Evolutionary conservation across 1,140 invertebrate species (phyloP).

Genomic region (Drosophila ananassae): DNA sequence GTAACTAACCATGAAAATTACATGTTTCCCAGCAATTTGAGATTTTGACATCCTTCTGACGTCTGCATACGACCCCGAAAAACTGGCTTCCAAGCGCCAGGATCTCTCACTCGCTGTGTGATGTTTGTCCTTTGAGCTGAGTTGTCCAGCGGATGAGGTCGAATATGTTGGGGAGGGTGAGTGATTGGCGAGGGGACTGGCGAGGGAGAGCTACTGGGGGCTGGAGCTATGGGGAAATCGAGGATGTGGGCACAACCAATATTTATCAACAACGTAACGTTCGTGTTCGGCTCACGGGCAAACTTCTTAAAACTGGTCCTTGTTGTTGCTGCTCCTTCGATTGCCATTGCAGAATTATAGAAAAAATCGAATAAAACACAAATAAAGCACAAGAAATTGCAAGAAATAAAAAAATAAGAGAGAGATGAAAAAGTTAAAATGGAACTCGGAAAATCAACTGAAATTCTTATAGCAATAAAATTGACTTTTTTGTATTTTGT

Average conservation of each 20-base stretch:
- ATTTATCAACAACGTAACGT: conserved; percentile 78
- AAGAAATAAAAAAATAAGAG: conserved; percentile 30
- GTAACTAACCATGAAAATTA: conserved; percentile 82
- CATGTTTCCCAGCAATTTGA: conserved; percentile 81
- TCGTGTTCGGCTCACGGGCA: conserved; percentile 68
- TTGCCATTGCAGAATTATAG: conserved; percentile 67
- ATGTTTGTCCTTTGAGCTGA: conserved; percentile 49
- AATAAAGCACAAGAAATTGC: conserved; percentile 54
- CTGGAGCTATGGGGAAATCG: not conserved
- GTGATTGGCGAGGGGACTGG: not conserved
- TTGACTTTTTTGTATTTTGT: conserved; percentile 57
- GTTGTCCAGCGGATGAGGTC: conserved; percentile 35
- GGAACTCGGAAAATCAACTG: conserved; percentile 32
- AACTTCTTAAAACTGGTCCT: conserved; percentile 69
- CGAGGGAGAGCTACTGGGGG: not conserved
- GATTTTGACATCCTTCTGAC: conserved; percentile 67
- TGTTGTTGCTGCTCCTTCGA: conserved; percentile 31
- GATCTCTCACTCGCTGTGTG: conserved; percentile 2
- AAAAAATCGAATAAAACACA: conserved; percentile 68
- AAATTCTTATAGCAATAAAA: conserved; percentile 61
- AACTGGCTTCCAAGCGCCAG: conserved; percentile 3
- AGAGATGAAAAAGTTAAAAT: conserved; percentile 20
- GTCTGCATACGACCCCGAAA: conserved; percentile 54
- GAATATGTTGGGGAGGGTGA: conserved; percentile 6
- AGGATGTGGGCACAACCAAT: conserved; percentile 60